phyloP scores from a whole-genome alignment of 2,888 invertebrate species.

The Cyclophora albipunctata region DNA sequence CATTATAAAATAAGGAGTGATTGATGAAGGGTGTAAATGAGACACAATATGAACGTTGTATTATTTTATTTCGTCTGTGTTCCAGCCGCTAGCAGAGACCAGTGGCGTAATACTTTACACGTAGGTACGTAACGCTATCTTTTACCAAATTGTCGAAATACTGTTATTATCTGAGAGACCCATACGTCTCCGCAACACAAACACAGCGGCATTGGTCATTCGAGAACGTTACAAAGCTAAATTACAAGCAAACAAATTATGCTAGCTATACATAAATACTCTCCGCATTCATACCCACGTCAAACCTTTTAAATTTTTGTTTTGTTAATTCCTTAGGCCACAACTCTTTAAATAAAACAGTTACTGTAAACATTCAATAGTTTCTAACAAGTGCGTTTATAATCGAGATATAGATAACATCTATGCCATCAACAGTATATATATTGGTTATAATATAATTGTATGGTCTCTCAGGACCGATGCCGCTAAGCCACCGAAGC shows the following conservation, averaged over 20 bases:
- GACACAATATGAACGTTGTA: slow-evolving; percentile 61
- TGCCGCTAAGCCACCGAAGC: slow-evolving; percentile 67
- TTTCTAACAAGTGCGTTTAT: slow-evolving; percentile 41
- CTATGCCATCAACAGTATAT: slow-evolving; percentile 25
- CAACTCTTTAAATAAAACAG: slow-evolving; percentile 17
- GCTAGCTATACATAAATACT: slow-evolving; percentile 21
- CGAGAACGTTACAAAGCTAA: slow-evolving; percentile 34
- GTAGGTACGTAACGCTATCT: slow-evolving; percentile 68
- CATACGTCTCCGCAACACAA: slow-evolving; percentile 60
- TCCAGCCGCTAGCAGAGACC: slow-evolving; percentile 59
- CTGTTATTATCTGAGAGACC: slow-evolving; percentile 65
- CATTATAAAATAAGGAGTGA: too few species aligned
- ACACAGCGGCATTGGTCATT: slow-evolving; percentile 54
- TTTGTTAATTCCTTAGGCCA: slow-evolving; percentile 23
- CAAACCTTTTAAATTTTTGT: slow-evolving; percentile 5
- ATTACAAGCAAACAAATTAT: slow-evolving; percentile 24
- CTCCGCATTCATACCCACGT: slow-evolving; percentile 17
- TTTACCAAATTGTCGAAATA: slow-evolving; percentile 71
- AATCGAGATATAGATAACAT: slow-evolving; percentile 36
- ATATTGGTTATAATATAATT: slow-evolving; percentile 16
- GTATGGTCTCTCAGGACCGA: slow-evolving; percentile 45
- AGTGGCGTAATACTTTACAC: slow-evolving; percentile 56
- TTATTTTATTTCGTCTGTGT: slow-evolving; percentile 72
- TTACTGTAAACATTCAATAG: slow-evolving; percentile 29
- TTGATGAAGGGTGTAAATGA: slow-evolving; percentile 25